Evolutionary conservation across 1,140 invertebrate species (phyloP).

Genomic region (Dryas iulia): DNA sequence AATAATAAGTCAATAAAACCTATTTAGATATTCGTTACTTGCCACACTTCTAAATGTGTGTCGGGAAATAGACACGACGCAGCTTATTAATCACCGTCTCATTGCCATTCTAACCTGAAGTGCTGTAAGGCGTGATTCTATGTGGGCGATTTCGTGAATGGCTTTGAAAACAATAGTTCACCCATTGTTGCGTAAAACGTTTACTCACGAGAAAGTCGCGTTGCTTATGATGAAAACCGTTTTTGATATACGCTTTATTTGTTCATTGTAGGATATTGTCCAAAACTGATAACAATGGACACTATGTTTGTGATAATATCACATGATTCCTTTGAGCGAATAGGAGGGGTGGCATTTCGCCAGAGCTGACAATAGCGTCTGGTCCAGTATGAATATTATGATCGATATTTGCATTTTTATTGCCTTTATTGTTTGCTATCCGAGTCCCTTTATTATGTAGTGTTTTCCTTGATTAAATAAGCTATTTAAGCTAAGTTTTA

Average conservation of each 20-base stretch:
- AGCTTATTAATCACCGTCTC: slow-evolving; percentile 46
- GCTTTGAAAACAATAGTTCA: slow-evolving; percentile 52
- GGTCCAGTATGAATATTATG: slow-evolving; percentile 42
- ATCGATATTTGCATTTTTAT: slow-evolving; percentile 68
- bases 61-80: slow-evolving; percentile 33
- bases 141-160: slow-evolving; percentile 51
- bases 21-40: background rate
- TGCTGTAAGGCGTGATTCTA: slow-evolving; percentile 39
- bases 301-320: slow-evolving; percentile 32
- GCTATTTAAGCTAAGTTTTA: background rate
- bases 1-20: no score
- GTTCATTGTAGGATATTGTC: slow-evolving; percentile 21
- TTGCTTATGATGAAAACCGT: slow-evolving; percentile 2
- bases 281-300: slow-evolving; percentile 33
- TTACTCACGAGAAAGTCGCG: slow-evolving; percentile 31
- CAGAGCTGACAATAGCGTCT: slow-evolving; percentile 56
- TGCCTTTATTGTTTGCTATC: slow-evolving; percentile 24
- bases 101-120: slow-evolving; percentile 51
- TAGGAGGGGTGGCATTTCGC: slow-evolving; percentile 54
- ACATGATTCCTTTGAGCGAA: slow-evolving; percentile 36
- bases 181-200: slow-evolving; percentile 47
- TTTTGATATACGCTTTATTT: background rate
- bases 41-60: slow-evolving; percentile 7
- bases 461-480: background rate
- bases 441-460: slow-evolving; percentile 15